Evolutionary conservation across 2,113 vertebrate genomes (phyloP).

Genomic region (Leptosomus discolor): DNA sequence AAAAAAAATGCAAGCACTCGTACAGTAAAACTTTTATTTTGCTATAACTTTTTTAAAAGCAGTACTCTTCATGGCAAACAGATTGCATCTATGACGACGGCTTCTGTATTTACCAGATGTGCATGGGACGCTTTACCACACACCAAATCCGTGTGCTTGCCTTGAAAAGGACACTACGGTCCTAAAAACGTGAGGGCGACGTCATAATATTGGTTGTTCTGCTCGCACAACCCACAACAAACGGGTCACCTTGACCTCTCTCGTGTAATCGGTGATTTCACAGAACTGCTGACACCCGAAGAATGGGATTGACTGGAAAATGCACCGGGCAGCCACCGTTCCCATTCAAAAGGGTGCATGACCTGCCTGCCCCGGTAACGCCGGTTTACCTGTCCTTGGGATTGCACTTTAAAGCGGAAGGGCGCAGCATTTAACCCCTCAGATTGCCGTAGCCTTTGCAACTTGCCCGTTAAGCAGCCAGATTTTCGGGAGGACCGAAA

Average conservation of each 20-base stretch:
- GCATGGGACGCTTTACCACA: rapidly evolving
- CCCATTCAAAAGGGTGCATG: rapidly evolving
- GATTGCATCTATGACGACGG: background rate
- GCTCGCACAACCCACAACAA: background rate
- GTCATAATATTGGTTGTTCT: background rate
- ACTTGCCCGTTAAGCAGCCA: rapidly evolving
- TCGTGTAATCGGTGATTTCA: background rate
- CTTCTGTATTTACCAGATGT: background rate
- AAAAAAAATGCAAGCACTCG: background rate
- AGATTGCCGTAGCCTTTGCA: background rate
- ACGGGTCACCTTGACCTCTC: constrained; percentile 22
- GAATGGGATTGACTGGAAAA: background rate
- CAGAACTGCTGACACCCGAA: background rate
- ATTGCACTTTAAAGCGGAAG: rapidly evolving
- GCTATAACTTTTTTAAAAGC: background rate
- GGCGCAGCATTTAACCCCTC: background rate
- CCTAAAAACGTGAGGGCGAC: background rate
- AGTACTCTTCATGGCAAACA: background rate
- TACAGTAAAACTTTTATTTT: background rate
- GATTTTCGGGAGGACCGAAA: background rate
- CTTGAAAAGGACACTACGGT: background rate
- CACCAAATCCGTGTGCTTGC: background rate
- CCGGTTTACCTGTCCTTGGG: background rate
- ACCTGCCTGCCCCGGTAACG: background rate
- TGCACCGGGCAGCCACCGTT: background rate